Percentiles rank a stretch among this genome's conserved stretches.
Conservation (phyloP, 2,888 invertebrate species). For the Bombylius major region DNA sequence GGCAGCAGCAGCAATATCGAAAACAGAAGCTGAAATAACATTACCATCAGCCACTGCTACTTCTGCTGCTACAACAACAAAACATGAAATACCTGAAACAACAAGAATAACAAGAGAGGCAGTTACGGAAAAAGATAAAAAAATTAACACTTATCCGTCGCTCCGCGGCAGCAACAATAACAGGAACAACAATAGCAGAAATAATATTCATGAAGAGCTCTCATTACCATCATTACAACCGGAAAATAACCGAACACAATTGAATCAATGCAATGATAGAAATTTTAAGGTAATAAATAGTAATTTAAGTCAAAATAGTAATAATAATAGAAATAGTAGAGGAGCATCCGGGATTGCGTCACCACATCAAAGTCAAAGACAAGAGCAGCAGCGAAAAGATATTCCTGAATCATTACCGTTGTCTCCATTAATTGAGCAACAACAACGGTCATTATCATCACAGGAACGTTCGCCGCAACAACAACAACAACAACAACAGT, state of each 20-base stretch:
- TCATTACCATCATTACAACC: constrained; percentile 5
- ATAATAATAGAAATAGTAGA: constrained; percentile 2
- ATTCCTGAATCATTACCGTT: too few species aligned
- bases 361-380: constrained; percentile 2
- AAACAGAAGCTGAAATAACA: too few species aligned
- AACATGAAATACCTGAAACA: too few species aligned
- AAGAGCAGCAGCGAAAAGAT: neutral
- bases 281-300: constrained; percentile 10
- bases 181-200: too few species aligned
- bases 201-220: neutral
- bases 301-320: constrained; percentile 9
- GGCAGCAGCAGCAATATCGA: too few species aligned
- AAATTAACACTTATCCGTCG: too few species aligned
- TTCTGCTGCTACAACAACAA: too few species aligned
- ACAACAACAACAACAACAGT: neutral
- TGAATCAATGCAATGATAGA: constrained; percentile 11
- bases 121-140: too few species aligned
- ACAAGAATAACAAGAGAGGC: too few species aligned
- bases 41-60: too few species aligned
- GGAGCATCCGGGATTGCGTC: neutral
- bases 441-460: neutral
- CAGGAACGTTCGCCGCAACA: neutral
- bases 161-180: too few species aligned
- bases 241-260: constrained; percentile 5
- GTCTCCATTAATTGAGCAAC: too few species aligned